These are phyloP conservation scores for Frankliniella intonsa DNA, from an alignment of 2,888 invertebrate genomes.

Conservation along the genomic window DNA sequence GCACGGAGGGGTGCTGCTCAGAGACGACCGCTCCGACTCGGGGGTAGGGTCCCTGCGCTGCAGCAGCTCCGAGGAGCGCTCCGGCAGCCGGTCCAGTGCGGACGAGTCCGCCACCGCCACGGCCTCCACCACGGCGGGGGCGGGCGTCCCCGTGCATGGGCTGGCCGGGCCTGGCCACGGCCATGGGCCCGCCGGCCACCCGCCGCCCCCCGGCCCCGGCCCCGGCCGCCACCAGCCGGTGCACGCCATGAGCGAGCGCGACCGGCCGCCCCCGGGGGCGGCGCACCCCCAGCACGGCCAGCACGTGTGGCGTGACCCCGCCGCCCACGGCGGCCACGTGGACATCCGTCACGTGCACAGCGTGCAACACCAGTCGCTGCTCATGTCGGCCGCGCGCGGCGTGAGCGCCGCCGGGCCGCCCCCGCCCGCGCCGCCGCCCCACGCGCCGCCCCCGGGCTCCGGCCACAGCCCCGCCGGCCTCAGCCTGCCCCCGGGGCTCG, in stretches of 20 bases:
- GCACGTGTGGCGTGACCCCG: slow-evolving; percentile 58
- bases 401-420: slow-evolving; percentile 38
- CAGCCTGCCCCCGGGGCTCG: slow-evolving; percentile 45
- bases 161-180: slow-evolving; percentile 22
- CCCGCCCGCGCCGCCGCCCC: slow-evolving; percentile 43
- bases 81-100: slow-evolving; percentile 68
- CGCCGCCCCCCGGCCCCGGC: slow-evolving; percentile 38
- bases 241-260: slow-evolving; percentile 11
- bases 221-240: slow-evolving; percentile 37
- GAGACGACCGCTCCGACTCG: slow-evolving; percentile 54
- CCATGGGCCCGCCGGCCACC: not conserved
- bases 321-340: slow-evolving; percentile 51
- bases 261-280: not conserved
- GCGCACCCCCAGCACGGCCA: slow-evolving; percentile 39
- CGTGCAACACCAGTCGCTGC: slow-evolving; percentile 57
- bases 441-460: slow-evolving; percentile 41
- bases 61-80: slow-evolving; percentile 64
- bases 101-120: slow-evolving; percentile 33
- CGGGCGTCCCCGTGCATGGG: slow-evolving; percentile 35
- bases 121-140: slow-evolving; percentile 33
- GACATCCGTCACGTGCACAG: slow-evolving; percentile 58
- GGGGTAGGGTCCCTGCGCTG: slow-evolving; percentile 71
- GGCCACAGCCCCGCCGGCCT: slow-evolving; percentile 36
- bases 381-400: slow-evolving; percentile 54
- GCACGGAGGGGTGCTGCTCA: slow-evolving; percentile 41